A percentile compares a stretch with the other conserved stretches of the same genome.
Conservation (phyloP, 23 tunicate genomes). For the Phallusia fumigata region DNA sequence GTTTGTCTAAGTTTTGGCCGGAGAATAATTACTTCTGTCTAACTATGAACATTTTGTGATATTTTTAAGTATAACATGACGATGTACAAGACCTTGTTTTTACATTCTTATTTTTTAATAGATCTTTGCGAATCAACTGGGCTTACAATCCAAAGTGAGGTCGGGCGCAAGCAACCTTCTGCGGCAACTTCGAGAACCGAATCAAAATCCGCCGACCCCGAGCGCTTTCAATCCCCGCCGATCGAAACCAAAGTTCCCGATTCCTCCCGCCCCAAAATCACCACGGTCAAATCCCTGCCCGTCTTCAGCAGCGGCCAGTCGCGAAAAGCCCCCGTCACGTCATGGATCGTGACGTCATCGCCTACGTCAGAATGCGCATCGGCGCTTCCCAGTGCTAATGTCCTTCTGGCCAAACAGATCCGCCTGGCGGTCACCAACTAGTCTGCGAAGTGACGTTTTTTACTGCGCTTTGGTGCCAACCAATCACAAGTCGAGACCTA, state of each 20-base stretch:
- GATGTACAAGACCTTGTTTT: no score
- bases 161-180: background rate
- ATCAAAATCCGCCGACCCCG: background rate
- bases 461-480: slow-evolving; percentile 4
- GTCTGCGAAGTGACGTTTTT: background rate
- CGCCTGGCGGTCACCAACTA: background rate
- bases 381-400: slow-evolving; percentile 74
- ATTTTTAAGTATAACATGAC: no score
- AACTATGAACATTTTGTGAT: no score
- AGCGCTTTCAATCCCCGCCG: slow-evolving; percentile 1
- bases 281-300: background rate
- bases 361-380: slow-evolving; percentile 2
- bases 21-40: no score
- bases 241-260: background rate
- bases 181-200: background rate
- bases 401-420: slow-evolving; percentile 51
- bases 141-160: background rate
- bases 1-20: no score
- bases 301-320: background rate
- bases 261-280: background rate
- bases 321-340: background rate
- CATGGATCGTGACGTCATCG: slow-evolving; percentile 10
- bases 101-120: no score
- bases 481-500: slow-evolving; percentile 6
- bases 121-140: slow-evolving; percentile 1